phyloP scores from a whole-genome alignment of 1,140 invertebrate genomes.

The Pectinophora gossypiella region DNA sequence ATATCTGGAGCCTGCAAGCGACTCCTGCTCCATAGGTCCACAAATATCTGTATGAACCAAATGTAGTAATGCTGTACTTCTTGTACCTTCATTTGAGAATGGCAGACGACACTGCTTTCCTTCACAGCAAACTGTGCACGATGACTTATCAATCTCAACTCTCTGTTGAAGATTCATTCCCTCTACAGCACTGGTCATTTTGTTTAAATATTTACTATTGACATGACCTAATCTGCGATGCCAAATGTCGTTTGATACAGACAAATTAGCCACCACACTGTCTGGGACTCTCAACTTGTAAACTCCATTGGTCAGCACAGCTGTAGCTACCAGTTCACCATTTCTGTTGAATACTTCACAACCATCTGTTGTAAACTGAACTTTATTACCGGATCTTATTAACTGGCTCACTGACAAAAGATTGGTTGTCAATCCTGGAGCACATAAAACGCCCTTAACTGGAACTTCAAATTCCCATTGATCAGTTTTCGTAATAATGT shows the following conservation, averaged over 20 bases:
- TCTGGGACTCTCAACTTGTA: conserved; percentile 2
- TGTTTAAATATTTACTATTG: conserved; percentile 4
- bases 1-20: conserved; percentile 4
- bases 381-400: conserved; percentile 16
- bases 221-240: conserved; percentile 10
- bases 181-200: conserved; percentile 6
- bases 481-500: conserved; percentile 17
- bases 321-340: background rate
- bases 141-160: conserved; percentile 1
- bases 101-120: conserved; percentile 9
- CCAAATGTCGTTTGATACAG: background rate
- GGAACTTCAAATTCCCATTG: conserved; percentile 16
- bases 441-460: conserved; percentile 24
- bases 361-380: background rate
- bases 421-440: conserved; percentile 25
- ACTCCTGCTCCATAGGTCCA: conserved; percentile 8
- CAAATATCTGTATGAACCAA: conserved; percentile 4
- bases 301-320: conserved; percentile 1
- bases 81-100: conserved; percentile 6
- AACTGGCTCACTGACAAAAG: conserved; percentile 38
- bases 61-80: conserved; percentile 16
- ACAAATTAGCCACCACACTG: background rate
- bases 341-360: background rate
- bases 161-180: background rate
- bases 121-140: conserved; percentile 7